phyloP scores from a whole-genome alignment of 2,113 vertebrate genomes.

The Eretmochelys imbricata region DNA sequence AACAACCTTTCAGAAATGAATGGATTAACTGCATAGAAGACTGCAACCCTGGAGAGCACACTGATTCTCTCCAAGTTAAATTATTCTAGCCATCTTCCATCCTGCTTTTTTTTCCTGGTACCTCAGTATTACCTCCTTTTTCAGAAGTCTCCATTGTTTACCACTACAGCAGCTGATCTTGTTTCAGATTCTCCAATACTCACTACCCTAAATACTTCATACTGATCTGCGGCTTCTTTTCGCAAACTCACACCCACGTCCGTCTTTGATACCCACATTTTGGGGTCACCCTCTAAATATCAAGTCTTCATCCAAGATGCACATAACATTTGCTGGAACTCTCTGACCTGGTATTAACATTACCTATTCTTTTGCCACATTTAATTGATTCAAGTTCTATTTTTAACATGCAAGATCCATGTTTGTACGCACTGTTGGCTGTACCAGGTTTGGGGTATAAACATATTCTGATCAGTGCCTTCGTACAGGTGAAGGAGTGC shows the following conservation, averaged over 20 bases:
- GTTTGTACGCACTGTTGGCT: constrained; percentile 37
- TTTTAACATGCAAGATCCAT: neutral
- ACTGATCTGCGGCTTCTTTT: constrained; percentile 32
- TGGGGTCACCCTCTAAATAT: neutral
- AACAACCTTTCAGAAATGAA: neutral
- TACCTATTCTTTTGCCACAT: neutral
- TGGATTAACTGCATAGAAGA: neutral
- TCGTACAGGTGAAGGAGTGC: neutral
- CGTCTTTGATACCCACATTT: accelerated
- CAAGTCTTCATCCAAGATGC: neutral
- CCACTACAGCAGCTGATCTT: constrained; percentile 42
- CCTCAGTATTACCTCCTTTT: neutral
- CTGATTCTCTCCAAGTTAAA: neutral
- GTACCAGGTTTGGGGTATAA: neutral
- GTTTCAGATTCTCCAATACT: constrained; percentile 52
- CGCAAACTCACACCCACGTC: neutral
- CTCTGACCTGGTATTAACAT: neutral
- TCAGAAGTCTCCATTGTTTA: neutral
- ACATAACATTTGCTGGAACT: neutral
- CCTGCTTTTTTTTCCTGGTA: neutral
- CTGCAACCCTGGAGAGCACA: neutral
- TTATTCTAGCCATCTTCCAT: neutral
- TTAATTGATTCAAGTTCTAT: constrained; percentile 49
- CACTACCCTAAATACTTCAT: constrained; percentile 32
- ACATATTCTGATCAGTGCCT: constrained; percentile 39